Evolutionary conservation across 2,797 vertebrate genomes (phyloP).

Genomic region (Spinus pinus): DNA sequence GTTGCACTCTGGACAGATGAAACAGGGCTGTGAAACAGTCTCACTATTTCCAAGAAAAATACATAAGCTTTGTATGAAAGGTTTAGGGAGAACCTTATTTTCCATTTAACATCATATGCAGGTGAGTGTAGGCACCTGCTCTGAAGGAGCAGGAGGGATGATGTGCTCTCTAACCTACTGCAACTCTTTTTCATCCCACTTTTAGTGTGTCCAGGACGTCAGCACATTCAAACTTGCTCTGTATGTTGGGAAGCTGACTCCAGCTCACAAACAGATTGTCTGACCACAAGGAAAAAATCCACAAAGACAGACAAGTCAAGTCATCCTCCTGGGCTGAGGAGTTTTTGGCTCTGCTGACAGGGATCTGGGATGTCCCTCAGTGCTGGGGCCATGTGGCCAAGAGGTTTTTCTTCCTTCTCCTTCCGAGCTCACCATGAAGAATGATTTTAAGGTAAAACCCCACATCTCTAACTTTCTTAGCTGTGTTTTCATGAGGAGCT

Average conservation of each 20-base stretch:
- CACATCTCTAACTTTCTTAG: not conserved
- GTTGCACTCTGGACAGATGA: not conserved
- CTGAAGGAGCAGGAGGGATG: not conserved
- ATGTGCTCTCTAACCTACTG: accelerated
- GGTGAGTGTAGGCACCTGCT: not conserved
- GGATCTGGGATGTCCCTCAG: not conserved
- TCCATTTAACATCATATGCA: not conserved
- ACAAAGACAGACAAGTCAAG: not conserved
- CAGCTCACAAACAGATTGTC: no score
- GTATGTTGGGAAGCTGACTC: not conserved
- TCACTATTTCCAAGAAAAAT: not conserved
- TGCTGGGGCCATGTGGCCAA: not conserved
- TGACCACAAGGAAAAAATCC: not conserved
- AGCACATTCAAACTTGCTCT: not conserved
- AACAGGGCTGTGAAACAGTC: not conserved
- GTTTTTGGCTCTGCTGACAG: not conserved
- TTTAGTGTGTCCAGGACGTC: not conserved
- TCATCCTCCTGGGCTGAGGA: not conserved
- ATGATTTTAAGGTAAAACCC: not conserved
- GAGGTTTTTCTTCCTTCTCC: not conserved
- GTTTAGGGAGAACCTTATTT: not conserved
- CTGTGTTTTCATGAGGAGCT: not conserved
- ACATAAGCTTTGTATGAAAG: not conserved
- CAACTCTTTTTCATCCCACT: not conserved
- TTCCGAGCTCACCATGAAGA: accelerated